These are phyloP conservation scores for Berghia stephanieae DNA, from an alignment of 1,140 invertebrate genomes.

Conservation along the genomic window DNA sequence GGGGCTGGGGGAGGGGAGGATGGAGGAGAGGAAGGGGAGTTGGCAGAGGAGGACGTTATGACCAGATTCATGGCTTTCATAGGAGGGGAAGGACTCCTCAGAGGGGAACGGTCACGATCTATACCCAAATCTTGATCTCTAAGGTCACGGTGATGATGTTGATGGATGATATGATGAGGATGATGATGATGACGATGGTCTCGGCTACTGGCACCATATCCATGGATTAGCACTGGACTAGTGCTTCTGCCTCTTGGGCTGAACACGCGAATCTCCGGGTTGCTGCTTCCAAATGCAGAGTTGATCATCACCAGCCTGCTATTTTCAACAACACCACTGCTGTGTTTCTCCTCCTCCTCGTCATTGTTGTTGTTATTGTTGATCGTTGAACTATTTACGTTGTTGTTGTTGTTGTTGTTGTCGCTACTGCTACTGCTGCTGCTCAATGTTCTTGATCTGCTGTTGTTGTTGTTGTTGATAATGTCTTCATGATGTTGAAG, in stretches of 20 bases:
- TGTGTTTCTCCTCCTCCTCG: too few species aligned
- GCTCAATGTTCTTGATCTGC: slow-evolving; percentile 9
- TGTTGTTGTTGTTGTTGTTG: neutral
- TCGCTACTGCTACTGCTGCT: slow-evolving; percentile 5
- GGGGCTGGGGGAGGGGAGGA: neutral
- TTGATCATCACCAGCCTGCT: too few species aligned
- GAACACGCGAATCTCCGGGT: slow-evolving; percentile 24
- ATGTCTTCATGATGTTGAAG: neutral
- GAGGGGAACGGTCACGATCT: too few species aligned
- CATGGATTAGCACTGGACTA: slow-evolving; percentile 22
- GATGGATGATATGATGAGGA: too few species aligned
- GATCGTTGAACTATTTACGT: too few species aligned
- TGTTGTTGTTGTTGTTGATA: neutral
- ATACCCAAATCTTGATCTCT: too few species aligned
- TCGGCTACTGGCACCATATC: too few species aligned
- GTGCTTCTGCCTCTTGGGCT: slow-evolving; percentile 22
- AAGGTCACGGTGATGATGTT: too few species aligned
- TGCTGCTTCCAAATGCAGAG: too few species aligned
- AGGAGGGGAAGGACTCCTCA: slow-evolving; percentile 19
- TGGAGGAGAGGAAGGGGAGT: neutral
- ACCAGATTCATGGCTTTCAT: slow-evolving; percentile 29
- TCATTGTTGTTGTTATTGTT: slow-evolving; percentile 10
- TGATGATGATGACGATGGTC: too few species aligned
- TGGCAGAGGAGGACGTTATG: slow-evolving; percentile 14
- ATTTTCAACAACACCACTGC: too few species aligned